phyloP scores from a whole-genome alignment of 2,113 vertebrate species.

The Glaucomys volans region DNA sequence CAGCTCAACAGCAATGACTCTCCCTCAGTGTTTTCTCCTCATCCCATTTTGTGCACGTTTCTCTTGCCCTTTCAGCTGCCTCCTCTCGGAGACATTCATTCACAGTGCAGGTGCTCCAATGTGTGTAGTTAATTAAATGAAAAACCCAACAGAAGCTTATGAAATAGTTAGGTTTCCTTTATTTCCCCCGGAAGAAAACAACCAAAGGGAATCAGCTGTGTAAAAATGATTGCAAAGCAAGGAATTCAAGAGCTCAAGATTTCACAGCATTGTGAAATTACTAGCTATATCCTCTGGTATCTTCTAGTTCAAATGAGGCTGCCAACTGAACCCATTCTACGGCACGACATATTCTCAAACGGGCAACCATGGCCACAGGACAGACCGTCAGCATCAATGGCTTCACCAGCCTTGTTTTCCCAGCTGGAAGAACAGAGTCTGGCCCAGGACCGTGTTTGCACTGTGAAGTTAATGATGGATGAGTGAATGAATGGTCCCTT shows the following conservation, averaged over 20 bases:
- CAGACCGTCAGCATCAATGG: not conserved
- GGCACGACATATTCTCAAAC: not conserved
- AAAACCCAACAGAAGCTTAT: not conserved
- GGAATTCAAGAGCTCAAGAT: not conserved
- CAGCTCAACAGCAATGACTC: not conserved
- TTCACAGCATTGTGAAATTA: not conserved
- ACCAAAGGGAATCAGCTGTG: not conserved
- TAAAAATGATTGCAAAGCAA: not conserved
- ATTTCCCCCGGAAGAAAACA: not conserved
- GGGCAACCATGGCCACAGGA: not conserved
- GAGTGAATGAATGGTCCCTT: not conserved
- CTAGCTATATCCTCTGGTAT: not conserved
- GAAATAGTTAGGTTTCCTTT: not conserved
- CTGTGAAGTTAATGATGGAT: not conserved
- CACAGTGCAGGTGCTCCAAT: not conserved
- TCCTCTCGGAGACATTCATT: not conserved
- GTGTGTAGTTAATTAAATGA: not conserved
- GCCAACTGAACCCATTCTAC: not conserved
- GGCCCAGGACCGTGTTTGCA: too few relatives aligned
- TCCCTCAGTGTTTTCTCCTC: too few relatives aligned
- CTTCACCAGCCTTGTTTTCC: not conserved
- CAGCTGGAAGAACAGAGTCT: not conserved
- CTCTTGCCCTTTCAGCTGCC: not conserved
- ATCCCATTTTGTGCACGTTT: not conserved
- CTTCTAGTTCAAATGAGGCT: not conserved